A percentile compares a stretch with the other conserved stretches of the same genome.
phyloP scores from a whole-genome alignment of 1,140 invertebrate genomes.

The Coptotermes formosanus region DNA sequence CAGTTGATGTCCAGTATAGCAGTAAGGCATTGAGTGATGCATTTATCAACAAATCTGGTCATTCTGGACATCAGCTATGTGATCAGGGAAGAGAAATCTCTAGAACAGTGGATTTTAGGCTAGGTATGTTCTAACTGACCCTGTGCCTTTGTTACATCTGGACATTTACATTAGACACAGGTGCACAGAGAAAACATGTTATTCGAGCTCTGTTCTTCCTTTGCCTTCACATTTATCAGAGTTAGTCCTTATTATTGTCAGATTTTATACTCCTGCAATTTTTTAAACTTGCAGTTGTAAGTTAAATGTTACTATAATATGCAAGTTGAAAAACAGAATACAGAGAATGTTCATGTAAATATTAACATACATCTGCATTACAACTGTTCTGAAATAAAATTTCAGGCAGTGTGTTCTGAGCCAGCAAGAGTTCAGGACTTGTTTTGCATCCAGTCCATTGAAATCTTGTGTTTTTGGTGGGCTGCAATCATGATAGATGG shows the following conservation, averaged over 20 bases:
- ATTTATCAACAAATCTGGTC: too few relatives aligned
- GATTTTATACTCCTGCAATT: not conserved
- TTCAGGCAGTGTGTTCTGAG: slow-evolving; percentile 23
- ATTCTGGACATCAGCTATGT: too few relatives aligned
- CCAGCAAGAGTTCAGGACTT: slow-evolving; percentile 18
- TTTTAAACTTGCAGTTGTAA: not conserved
- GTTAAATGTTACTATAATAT: not conserved
- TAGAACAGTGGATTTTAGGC: too few relatives aligned
- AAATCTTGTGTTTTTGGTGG: slow-evolving; percentile 20
- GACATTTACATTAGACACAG: too few relatives aligned
- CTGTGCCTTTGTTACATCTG: too few relatives aligned
- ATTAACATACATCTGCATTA: not conserved
- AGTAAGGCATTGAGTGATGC: too few relatives aligned
- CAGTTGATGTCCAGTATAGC: too few relatives aligned
- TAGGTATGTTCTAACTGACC: too few relatives aligned
- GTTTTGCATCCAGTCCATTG: slow-evolving; percentile 6
- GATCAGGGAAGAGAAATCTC: too few relatives aligned
- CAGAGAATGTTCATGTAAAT: not conserved
- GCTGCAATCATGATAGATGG: not conserved
- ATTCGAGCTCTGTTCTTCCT: not conserved
- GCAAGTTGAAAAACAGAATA: not conserved
- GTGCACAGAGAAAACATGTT: too few relatives aligned
- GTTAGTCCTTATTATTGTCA: not conserved
- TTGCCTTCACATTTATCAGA: slow-evolving; percentile 12
- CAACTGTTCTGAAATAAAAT: slow-evolving; percentile 25